These are phyloP conservation scores for Megalurothrips usitatus DNA, from an alignment of 2,888 invertebrate species.

Conservation along the genomic window DNA sequence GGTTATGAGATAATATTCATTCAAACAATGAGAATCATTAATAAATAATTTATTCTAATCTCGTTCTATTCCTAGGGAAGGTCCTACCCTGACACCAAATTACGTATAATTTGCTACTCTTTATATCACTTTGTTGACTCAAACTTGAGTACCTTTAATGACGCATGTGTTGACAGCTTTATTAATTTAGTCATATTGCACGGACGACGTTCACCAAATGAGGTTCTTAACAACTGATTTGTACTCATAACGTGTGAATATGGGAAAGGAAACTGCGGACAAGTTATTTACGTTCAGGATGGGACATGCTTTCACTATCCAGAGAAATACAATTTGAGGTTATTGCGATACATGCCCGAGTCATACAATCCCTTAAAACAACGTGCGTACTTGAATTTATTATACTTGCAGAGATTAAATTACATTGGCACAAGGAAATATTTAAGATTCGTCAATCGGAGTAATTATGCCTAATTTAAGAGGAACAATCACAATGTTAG, in stretches of 20 bases:
- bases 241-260: too few relatives aligned
- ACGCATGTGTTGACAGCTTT: neutral
- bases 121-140: constrained; percentile 23
- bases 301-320: too few relatives aligned
- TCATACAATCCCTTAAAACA: neutral
- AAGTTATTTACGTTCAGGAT: too few relatives aligned
- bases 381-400: neutral
- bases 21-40: neutral
- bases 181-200: too few relatives aligned
- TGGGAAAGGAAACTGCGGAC: too few relatives aligned
- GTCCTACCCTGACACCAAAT: constrained; percentile 80
- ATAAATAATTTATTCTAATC: constrained; percentile 10
- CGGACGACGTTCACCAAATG: too few relatives aligned
- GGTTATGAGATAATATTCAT: neutral
- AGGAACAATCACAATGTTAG: constrained; percentile 8
- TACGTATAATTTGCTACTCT: constrained; percentile 73
- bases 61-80: constrained; percentile 9
- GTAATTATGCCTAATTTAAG: neutral
- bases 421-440: constrained; percentile 19
- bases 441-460: neutral
- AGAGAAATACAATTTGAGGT: too few relatives aligned
- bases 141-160: neutral
- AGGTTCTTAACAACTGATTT: too few relatives aligned
- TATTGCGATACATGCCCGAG: too few relatives aligned
- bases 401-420: neutral